Base-by-base conservation (phyloP, 2,888 invertebrate genomes). In the Congeria kusceri region DNA sequence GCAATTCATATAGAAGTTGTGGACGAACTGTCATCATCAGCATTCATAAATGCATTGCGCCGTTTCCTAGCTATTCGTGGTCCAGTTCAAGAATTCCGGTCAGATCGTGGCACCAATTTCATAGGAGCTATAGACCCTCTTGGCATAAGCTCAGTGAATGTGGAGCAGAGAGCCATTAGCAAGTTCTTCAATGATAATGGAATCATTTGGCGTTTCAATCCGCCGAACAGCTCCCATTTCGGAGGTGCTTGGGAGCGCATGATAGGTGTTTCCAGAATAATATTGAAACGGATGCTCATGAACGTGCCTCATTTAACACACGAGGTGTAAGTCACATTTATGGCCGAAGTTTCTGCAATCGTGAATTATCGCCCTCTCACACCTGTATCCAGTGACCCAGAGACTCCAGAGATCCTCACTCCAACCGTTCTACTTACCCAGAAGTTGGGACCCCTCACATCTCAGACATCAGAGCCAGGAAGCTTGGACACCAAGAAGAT, bases 1-100 rank as follows among this genome's bases (percentile, higher is more conserved):
- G 68, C 72, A 3, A 57, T 65, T 32, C 80, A 80, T 62, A 73
- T 77, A 23, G 77, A 77, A 44, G 68, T 80, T n/a, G 44, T 73
- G 7, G 72, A 80, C 28, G 72, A 72, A 15, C 62, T 80, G 66
- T 44, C 39, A 53, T 44, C 73, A 20, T 67, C 67, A 1, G 47
- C 63, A 15, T 80, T 80, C 59, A 80, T 80, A 32, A 80, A 77
- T 44, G 67, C 67, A 20, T 49, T 80, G 9, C 29, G 65, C 3
- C 32, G 77, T 9, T 67, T 77, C 32, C 39, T 68, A 3, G 39
- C 68, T 5, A 67, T 77, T 46, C 62, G 56, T 18, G 46, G 67
- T 20, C 46, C 58, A 15, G 77, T 71, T 7, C 66, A 56, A 29
- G 53, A 32, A 23, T 57, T 71, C n/a, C 29, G 62, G 3, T 77